A percentile compares a stretch with the other conserved stretches of the same genome.
Conservation (phyloP, 2,113 vertebrate species). For the Geococcyx californianus region DNA sequence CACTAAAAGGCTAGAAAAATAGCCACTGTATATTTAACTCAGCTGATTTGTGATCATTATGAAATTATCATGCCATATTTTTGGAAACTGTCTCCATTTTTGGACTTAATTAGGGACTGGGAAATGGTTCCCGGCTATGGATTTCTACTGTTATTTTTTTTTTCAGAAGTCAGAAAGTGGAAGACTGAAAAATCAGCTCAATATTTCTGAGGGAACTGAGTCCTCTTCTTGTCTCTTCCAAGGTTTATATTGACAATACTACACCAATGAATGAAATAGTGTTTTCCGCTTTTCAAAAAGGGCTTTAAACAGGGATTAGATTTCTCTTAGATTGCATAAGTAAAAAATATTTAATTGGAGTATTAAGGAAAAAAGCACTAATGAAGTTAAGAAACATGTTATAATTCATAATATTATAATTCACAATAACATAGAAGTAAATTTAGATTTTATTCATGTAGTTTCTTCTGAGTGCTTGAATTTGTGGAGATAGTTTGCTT, state of each 20-base stretch:
- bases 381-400: not conserved
- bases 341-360: not conserved
- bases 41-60: not conserved
- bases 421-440: not conserved
- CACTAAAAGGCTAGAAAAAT: not conserved
- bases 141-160: not conserved
- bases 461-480: not conserved
- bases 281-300: not conserved
- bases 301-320: not conserved
- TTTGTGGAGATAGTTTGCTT: not conserved
- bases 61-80: not conserved
- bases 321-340: not conserved
- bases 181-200: not conserved
- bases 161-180: not conserved
- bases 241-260: not conserved
- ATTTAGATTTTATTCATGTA: not conserved
- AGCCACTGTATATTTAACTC: not conserved
- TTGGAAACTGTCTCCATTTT: not conserved
- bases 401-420: not conserved
- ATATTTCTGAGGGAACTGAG: not conserved
- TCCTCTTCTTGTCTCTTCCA: not conserved
- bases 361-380: not conserved
- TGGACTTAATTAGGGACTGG: not conserved
- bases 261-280: not conserved
- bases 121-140: not conserved